A percentile compares a stretch with the other conserved stretches of the same genome.
phyloP scores from a whole-genome alignment of 2,113 vertebrate species.

The Nothobranchius kuhntae region DNA sequence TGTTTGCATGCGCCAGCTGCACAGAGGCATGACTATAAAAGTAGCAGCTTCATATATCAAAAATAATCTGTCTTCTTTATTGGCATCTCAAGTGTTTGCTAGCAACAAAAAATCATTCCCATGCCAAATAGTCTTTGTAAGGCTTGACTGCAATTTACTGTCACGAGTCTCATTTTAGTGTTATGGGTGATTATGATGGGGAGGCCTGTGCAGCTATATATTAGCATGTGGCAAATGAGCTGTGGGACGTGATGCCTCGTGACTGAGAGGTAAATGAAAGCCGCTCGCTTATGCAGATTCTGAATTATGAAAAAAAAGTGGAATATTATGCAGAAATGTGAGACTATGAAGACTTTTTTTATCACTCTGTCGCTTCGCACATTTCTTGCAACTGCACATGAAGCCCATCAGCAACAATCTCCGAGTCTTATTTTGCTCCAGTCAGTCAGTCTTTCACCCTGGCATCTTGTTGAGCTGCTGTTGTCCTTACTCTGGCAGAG shows the following conservation, averaged over 20 bases:
- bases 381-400: slow-evolving; percentile 34
- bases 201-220: slow-evolving; percentile 68
- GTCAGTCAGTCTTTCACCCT: slow-evolving; percentile 53
- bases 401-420: slow-evolving; percentile 38
- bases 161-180: slow-evolving; percentile 76
- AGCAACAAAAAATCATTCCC: slow-evolving; percentile 68
- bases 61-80: slow-evolving; percentile 73
- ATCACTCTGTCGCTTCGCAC: slow-evolving; percentile 37
- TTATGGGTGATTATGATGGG: slow-evolving; percentile 77
- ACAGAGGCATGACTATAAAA: slow-evolving; percentile 68
- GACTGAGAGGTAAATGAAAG: slow-evolving; percentile 72
- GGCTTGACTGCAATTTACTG: slow-evolving; percentile 74
- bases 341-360: slow-evolving; percentile 41
- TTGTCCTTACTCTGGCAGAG: slow-evolving; percentile 38
- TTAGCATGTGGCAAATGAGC: slow-evolving; percentile 74
- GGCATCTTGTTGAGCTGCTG: slow-evolving; percentile 34
- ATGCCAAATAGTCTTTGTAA: slow-evolving; percentile 74
- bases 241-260: slow-evolving; percentile 67
- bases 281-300: slow-evolving; percentile 72
- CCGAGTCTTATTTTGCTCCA: slow-evolving; percentile 3
- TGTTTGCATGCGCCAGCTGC: slow-evolving; percentile 66
- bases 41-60: slow-evolving; percentile 75
- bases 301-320: slow-evolving; percentile 60
- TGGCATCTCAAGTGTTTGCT: slow-evolving; percentile 72
- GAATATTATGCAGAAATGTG: slow-evolving; percentile 50